These are phyloP conservation scores for Orientallactaga sibirica DNA, from an alignment of 2,797 vertebrate genomes.

Conservation along the genomic window DNA sequence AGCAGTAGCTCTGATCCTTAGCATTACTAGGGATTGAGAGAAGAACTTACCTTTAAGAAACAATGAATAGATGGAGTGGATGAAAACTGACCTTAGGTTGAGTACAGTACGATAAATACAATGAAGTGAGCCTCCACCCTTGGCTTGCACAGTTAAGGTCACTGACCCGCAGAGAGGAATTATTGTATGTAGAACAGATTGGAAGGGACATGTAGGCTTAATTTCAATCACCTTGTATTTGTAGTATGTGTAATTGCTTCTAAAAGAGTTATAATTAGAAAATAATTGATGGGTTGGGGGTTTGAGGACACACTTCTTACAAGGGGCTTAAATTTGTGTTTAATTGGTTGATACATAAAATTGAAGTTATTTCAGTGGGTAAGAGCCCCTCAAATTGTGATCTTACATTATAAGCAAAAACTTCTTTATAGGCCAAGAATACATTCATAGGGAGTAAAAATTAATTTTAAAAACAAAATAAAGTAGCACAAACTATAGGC, in stretches of 20 bases:
- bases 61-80: neutral
- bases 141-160: neutral
- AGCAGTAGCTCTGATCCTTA: neutral
- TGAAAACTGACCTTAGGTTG: neutral
- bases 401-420: neutral
- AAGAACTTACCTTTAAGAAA: neutral
- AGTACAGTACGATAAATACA: neutral
- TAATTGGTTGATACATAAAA: neutral
- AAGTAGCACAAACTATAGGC: neutral
- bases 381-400: neutral
- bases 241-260: neutral
- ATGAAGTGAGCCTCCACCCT: neutral
- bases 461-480: neutral
- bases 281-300: neutral
- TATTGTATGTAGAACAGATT: neutral
- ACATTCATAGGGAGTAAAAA: neutral
- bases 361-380: neutral
- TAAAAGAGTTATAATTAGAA: neutral
- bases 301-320: constrained; percentile 4
- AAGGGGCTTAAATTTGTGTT: constrained; percentile 31
- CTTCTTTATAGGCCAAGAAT: neutral
- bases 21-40: neutral
- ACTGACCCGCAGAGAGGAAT: neutral
- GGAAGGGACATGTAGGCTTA: neutral
- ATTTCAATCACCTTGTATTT: constrained; percentile 11